Conservation (phyloP, 2,113 vertebrate species). For the Triplophysa dalaica region DNA sequence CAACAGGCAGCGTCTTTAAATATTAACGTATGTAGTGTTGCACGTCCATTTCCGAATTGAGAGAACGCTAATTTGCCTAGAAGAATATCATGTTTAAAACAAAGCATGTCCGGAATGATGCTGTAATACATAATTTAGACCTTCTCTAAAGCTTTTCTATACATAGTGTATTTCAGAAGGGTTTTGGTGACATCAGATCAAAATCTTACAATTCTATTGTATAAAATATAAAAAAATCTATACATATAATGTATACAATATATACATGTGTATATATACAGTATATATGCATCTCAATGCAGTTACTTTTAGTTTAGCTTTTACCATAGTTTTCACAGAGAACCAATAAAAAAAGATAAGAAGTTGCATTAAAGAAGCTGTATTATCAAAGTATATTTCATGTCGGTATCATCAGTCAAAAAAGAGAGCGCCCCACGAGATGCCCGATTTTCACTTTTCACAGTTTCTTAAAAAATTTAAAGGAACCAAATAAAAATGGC, state of each 20-base stretch:
- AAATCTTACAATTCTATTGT: too few species aligned
- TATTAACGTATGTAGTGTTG: conserved; percentile 58
- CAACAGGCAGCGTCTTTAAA: conserved; percentile 60
- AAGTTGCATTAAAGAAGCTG: conserved; percentile 57
- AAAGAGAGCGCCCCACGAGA: conserved; percentile 41
- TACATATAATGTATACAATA: too few species aligned
- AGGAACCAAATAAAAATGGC: conserved; percentile 23
- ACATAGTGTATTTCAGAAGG: conserved; percentile 26
- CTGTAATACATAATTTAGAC: neutral
- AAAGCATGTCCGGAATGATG: conserved; percentile 8
- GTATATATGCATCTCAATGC: too few species aligned
- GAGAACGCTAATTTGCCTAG: conserved; percentile 1
- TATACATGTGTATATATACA: too few species aligned
- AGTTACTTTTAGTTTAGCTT: too few species aligned
- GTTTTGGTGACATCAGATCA: neutral
- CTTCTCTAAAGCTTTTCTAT: conserved; percentile 7
- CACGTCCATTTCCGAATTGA: neutral
- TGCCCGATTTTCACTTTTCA: conserved; percentile 51
- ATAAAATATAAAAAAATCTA: too few species aligned
- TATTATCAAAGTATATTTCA: conserved; percentile 68
- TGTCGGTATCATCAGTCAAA: conserved; percentile 66
- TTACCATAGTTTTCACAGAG: conserved; percentile 10
- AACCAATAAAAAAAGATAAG: neutral
- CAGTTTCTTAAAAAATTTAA: conserved; percentile 23
- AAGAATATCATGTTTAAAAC: conserved; percentile 9